These are phyloP conservation scores for Porphyrio hochstetteri DNA, from an alignment of 2,113 vertebrate species.

Conservation along the genomic window DNA sequence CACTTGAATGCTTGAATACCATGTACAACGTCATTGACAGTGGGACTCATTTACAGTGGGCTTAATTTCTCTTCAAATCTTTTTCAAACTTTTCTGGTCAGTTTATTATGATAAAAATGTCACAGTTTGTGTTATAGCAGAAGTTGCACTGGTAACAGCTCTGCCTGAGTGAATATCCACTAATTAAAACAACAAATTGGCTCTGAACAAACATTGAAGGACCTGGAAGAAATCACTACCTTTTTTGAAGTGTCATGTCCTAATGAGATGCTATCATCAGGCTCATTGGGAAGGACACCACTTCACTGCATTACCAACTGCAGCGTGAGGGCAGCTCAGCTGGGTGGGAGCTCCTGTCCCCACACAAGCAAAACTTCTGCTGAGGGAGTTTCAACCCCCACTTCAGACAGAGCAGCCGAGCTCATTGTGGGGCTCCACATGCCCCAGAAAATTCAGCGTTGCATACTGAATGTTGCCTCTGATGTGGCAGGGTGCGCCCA, in stretches of 20 bases:
- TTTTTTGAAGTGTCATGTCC: neutral
- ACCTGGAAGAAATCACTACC: neutral
- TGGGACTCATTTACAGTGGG: neutral
- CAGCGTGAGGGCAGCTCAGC: neutral
- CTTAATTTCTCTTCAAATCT: neutral
- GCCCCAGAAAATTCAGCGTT: accelerated
- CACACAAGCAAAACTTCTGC: neutral
- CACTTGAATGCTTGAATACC: neutral
- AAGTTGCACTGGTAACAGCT: neutral
- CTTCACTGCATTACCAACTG: neutral
- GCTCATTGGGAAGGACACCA: neutral
- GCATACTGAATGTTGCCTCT: neutral
- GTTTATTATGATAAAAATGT: neutral
- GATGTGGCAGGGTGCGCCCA: accelerated
- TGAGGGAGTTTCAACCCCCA: accelerated
- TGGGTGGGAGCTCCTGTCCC: neutral
- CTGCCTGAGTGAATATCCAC: neutral
- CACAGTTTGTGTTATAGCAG: neutral
- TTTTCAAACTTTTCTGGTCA: neutral
- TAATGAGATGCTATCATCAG: neutral
- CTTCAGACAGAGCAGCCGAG: neutral
- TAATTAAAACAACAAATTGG: neutral
- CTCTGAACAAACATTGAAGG: neutral
- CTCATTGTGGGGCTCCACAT: accelerated
- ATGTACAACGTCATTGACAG: neutral